A percentile compares a stretch with the other conserved stretches of the same genome.
Evolutionary conservation across 2,797 vertebrate genomes (phyloP).

Genomic region (Phoebastria nigripes): DNA sequence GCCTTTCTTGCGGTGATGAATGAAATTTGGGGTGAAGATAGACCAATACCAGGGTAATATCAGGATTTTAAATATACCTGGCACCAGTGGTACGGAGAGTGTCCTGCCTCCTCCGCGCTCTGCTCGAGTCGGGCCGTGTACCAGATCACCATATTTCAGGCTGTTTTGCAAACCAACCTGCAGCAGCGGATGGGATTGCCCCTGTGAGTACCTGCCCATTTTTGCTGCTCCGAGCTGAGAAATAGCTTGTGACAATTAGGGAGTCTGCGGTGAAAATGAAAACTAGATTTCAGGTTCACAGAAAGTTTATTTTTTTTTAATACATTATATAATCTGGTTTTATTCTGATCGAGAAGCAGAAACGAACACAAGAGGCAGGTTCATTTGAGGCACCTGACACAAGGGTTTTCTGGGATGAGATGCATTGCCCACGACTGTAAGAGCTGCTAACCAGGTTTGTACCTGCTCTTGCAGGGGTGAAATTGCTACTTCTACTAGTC

Average conservation of each 20-base stretch:
- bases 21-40: background rate
- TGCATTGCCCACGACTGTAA: fast-evolving
- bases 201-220: background rate
- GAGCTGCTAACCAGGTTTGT: background rate
- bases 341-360: background rate
- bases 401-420: background rate
- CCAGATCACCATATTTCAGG: background rate
- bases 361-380: background rate
- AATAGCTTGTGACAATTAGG: background rate
- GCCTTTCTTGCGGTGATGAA: fast-evolving
- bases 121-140: fast-evolving
- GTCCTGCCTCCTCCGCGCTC: background rate
- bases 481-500: too few species aligned
- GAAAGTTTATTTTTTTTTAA: background rate
- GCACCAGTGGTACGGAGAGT: fast-evolving
- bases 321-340: background rate
- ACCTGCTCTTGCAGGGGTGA: background rate
- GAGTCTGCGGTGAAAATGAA: background rate
- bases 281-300: background rate
- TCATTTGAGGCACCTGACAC: background rate
- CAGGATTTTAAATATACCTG: background rate
- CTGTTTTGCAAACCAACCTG: background rate
- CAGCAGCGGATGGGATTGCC: background rate
- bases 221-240: background rate
- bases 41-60: background rate